phyloP scores from a whole-genome alignment of 2,888 invertebrate genomes.

The Nebria salina region DNA sequence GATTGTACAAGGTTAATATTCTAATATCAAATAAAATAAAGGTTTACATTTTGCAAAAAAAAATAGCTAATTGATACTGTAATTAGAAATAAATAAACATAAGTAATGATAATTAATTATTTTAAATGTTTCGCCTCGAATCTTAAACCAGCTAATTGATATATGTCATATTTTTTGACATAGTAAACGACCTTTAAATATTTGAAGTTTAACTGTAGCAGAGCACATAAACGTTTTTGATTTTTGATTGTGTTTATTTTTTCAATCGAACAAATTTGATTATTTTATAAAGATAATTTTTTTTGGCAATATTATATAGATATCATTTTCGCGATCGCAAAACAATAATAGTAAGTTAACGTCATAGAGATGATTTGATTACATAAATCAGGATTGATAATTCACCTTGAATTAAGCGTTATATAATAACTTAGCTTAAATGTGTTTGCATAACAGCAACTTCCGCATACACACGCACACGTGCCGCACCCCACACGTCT shows the following conservation, averaged over 20 bases:
- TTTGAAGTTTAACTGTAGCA: neutral
- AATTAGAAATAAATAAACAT: neutral
- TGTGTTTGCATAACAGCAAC: neutral
- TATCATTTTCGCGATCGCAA: conserved; percentile 11
- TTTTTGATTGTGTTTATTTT: no score
- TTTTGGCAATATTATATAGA: no score
- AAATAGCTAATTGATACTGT: neutral
- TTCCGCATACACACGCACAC: conserved; percentile 12
- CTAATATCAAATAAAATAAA: neutral
- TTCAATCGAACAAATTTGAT: no score
- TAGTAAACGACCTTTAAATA: neutral
- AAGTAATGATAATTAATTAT: neutral
- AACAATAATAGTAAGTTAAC: conserved; percentile 18
- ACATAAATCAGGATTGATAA: neutral
- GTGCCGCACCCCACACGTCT: neutral
- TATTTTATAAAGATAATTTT: no score
- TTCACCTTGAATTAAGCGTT: conserved; percentile 12
- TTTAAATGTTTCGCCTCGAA: neutral
- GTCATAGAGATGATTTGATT: conserved; percentile 30
- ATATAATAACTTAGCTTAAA: neutral
- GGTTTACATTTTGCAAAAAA: neutral
- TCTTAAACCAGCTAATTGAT: neutral
- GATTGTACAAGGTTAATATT: neutral
- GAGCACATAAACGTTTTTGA: neutral
- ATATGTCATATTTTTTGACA: neutral